Evolutionary conservation across 2,888 invertebrate genomes (phyloP), one percentile per base, ranked within the genome.

Genomic region (Lapara coniferarum): DNA sequence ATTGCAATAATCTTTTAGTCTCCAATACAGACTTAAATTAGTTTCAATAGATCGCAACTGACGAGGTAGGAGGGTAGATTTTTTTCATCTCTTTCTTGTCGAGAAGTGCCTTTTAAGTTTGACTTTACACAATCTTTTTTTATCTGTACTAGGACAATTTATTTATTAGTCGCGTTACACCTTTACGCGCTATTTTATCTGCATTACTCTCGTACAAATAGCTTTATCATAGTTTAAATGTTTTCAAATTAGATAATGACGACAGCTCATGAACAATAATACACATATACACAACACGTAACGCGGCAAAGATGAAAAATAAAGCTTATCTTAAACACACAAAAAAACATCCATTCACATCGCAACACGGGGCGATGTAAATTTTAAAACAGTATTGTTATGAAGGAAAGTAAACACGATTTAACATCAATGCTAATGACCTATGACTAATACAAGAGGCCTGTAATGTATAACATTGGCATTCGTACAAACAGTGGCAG

Each of bases 381-480:
- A 51, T 66, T 56, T 68, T 70, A 63, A 84, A 86, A 82, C 80
- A 85, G 83, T 85, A 84, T 86, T 85, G 85, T 81, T 81, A 85
- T 84, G 82, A 85, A 82, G 79, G 86, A 89, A 87, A 85, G 83
- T 85, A 89, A 88, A 89, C 84, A 87, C 75, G 78, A 82, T 86
- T 87, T 85, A 88, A 88, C 87, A 81, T 81, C 73, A 83, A 88
- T 90, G 90, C 87, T 91, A 92, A 93, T 91, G 90, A 91, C 90
- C 89, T 90, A 88, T 92, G 92, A 91, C 87, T 91, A 91, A 90
- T 87, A 87, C 84, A 85, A 85, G 84, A 86, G 85, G 88, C 86
- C 85, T 86, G 88, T 87, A 89, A 90, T 88, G 88, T 91, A 89
- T 89, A 90, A 89, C 90, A 91, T 91, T 91, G 91, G 90, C 89